Conservation (phyloP, 2,797 vertebrate species). For the Cephalopachus bancanus region DNA sequence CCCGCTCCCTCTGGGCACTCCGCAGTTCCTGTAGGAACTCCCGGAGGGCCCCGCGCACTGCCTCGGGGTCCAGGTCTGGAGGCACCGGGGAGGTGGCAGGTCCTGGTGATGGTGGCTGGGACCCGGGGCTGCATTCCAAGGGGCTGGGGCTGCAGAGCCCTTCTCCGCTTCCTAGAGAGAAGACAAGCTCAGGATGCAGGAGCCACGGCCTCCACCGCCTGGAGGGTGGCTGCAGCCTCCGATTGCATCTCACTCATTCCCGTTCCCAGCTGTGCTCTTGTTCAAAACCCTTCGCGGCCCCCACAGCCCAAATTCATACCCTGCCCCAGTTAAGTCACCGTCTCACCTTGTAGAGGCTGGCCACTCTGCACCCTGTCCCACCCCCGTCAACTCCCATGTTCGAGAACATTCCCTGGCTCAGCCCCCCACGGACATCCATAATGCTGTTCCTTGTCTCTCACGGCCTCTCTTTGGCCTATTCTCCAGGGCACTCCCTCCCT, state of each 20-base stretch:
- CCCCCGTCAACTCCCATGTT: background rate
- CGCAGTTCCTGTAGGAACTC: conserved; percentile 95
- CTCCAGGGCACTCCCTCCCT: no score
- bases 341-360: background rate
- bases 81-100: conserved; percentile 83
- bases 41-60: conserved; percentile 91
- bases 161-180: conserved; percentile 67
- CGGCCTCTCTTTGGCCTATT: background rate
- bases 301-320: background rate
- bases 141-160: conserved; percentile 76
- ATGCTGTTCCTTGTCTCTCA: background rate
- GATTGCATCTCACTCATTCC: rapidly evolving
- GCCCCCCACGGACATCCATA: background rate
- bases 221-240: background rate
- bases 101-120: conserved; percentile 89
- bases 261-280: no score
- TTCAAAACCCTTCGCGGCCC: background rate
- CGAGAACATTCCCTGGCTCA: background rate
- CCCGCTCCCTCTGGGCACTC: conserved; percentile 93
- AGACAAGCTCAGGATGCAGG: background rate
- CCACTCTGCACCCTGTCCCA: background rate
- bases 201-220: background rate
- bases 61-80: conserved; percentile 92
- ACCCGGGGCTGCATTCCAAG: conserved; percentile 89
- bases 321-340: background rate